A percentile compares a stretch with the other conserved stretches of the same genome.
These are phyloP conservation scores for Iguana delicatissima DNA, from an alignment of 2,797 vertebrate species.

Conservation along the genomic window DNA sequence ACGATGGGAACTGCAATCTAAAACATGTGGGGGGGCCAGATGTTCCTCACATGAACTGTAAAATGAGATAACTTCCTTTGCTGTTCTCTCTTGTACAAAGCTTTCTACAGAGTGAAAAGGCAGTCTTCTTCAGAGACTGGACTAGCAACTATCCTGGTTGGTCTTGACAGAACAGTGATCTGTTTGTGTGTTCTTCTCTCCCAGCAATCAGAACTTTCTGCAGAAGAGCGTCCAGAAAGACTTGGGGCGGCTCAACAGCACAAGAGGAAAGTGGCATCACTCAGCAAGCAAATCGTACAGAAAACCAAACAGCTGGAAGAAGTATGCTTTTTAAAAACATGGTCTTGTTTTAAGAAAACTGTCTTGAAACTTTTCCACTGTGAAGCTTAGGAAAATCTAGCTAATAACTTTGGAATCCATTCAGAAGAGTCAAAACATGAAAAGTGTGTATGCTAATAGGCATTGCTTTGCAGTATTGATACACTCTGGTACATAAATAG, in stretches of 20 bases:
- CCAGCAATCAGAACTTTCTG: conserved; percentile 87
- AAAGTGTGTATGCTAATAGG: not conserved
- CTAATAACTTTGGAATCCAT: not conserved
- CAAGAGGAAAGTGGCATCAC: conserved; percentile 84
- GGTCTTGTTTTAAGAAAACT: not conserved
- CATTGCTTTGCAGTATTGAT: not conserved
- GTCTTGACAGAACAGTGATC: not conserved
- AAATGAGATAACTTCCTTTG: not conserved
- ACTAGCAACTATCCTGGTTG: not conserved
- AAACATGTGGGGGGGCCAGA: not conserved
- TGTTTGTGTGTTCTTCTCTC: not conserved
- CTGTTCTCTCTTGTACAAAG: not conserved
- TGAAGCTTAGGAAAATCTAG: not conserved
- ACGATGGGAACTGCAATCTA: not conserved
- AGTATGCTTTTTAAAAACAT: conserved; percentile 75
- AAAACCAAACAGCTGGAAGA: conserved; percentile 89
- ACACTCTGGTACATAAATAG: not conserved
- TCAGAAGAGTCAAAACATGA: not conserved
- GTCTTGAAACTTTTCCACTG: not conserved
- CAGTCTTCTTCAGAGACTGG: not conserved
- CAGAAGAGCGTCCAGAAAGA: conserved; percentile 89
- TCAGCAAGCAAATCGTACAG: conserved; percentile 92
- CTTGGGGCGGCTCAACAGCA: conserved; percentile 91
- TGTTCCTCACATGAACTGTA: not conserved
- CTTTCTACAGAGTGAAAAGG: not conserved